Evolutionary conservation across 1,140 invertebrate genomes (phyloP), one percentile per base, ranked within the genome.

Genomic region (Drosophila melanica): DNA sequence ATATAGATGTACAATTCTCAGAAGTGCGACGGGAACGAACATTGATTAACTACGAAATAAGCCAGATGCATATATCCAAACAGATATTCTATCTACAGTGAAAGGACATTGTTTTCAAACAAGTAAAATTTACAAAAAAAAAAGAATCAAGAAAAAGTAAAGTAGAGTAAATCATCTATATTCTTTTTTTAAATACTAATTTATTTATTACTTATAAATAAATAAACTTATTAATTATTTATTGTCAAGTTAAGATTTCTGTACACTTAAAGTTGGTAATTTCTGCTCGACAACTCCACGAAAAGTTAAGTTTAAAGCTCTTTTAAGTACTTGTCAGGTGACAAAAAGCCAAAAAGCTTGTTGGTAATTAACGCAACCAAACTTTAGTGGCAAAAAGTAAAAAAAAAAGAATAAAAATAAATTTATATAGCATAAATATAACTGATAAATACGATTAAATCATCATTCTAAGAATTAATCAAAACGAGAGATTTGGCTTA

Each of bases 291-390:
- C 0, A 41, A 14, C 10, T 3, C 2, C 27, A 10, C 14, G 6
- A 33, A 51, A 51, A 35, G n/a, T 9, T 42, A 67, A 67, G n/a
- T 67, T 58, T 48, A 53, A 63, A 64, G 48, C 48, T 44, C 4
- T 37, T 44, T 12, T 58, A 48, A 58, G 53, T 58, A 33, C n/a
- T 66, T 66, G 18, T 14, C 53, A 66, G 64, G 44, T 66, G 53
- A 39, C 53, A 57, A 54, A 42, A 44, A 53, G 27, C 27, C 48
- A 54, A 66, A 65, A 57, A 39, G 42, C 42, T 47, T 12, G 51
- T n/a, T 33, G 42, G 42, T 39, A 66, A 66, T 66, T 66, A 39
- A 33, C 42, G 39, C 18, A 18, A 30, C 11, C 18, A 4, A 66
- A 63, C 47, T 63, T 42, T 33, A 41, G 27, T 20, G 47, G 33